A percentile compares a stretch with the other conserved stretches of the same genome.
Evolutionary conservation across 2,113 vertebrate species (phyloP).

Genomic region (Sprattus sprattus): DNA sequence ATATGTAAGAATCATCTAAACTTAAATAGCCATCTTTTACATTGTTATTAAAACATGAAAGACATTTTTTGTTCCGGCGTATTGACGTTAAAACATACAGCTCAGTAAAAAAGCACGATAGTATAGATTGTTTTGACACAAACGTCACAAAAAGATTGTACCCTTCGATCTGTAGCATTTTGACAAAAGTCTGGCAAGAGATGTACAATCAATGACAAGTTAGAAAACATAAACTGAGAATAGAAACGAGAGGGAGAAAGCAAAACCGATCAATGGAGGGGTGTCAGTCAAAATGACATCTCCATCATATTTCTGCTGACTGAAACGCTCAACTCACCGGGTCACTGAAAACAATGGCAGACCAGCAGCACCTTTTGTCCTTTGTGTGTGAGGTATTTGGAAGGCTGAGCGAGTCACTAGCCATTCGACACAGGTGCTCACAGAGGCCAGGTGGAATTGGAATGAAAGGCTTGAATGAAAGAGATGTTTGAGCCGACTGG

Average conservation of each 20-base stretch:
- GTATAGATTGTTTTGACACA: neutral
- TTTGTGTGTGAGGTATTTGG: neutral
- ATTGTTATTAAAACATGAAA: neutral
- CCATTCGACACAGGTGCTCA: slow-evolving; percentile 7
- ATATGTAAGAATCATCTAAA: neutral
- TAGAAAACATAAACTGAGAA: neutral
- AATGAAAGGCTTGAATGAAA: slow-evolving; percentile 28
- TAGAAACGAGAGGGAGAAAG: neutral
- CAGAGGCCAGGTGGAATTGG: neutral
- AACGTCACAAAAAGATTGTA: neutral
- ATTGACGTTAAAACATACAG: neutral
- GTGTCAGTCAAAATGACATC: neutral
- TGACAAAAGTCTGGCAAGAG: neutral
- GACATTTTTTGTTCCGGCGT: neutral
- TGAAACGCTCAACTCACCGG: neutral
- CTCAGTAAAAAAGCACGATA: neutral
- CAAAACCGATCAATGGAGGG: neutral
- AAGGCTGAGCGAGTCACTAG: neutral
- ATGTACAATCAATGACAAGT: neutral
- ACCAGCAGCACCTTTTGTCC: neutral
- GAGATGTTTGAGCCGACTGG: neutral
- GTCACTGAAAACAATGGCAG: neutral
- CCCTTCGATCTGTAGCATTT: neutral
- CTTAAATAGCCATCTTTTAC: too few species aligned
- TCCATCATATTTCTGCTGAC: slow-evolving; percentile 3